Base-by-base conservation (phyloP, 2,797 vertebrate genomes). In the Sebastes iracundus region DNA sequence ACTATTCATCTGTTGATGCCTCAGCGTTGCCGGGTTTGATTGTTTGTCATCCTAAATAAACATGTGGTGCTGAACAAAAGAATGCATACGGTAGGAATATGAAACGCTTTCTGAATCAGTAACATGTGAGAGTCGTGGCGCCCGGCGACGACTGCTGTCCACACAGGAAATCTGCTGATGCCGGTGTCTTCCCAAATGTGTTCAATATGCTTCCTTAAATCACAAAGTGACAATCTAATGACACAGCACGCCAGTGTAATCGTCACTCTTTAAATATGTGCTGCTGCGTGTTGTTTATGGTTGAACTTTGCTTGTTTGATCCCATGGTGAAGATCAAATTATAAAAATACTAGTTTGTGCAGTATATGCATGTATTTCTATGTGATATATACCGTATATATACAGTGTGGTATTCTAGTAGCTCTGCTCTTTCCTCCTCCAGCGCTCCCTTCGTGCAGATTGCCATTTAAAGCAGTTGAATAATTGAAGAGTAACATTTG, bases 401-500 rank as follows among this genome's bases (percentile, higher is more conserved):
- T 58, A 32, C 42, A 33, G 32, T 28, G 64, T 49, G 32, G 32
- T n/a, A 6, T 55, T 84, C 30, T 20, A 6, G 66, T 14, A 33
- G 60, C 61, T 70, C n/a, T 42, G 67, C 77, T 80, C 63, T 70
- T 55, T 81, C 73, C 80, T 81, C 83, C 79, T 83, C 38, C 86
- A 62, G 69, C 67, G 28, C 79, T 73, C 75, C 83, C 76, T 73
- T 67, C 3, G 71, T 62, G 88, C 75, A 83, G 84, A 81, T 79
- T 94, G 94, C 93, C 94, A 94, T 95, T 95, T 95, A 93, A 86
- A 93, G 80, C 38, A 25, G 77, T 14, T 95, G 88, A 95, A 95
- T 95, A 89, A 95, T 95, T 94, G 89, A 94, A 88, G 83, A 91
- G 85, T 93, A 93, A 88, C 93, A 95, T 95, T 95, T 95, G 78